These are phyloP conservation scores for Psix sp. DNA, from an alignment of 1,140 invertebrate genomes.

Conservation along the genomic window DNA sequence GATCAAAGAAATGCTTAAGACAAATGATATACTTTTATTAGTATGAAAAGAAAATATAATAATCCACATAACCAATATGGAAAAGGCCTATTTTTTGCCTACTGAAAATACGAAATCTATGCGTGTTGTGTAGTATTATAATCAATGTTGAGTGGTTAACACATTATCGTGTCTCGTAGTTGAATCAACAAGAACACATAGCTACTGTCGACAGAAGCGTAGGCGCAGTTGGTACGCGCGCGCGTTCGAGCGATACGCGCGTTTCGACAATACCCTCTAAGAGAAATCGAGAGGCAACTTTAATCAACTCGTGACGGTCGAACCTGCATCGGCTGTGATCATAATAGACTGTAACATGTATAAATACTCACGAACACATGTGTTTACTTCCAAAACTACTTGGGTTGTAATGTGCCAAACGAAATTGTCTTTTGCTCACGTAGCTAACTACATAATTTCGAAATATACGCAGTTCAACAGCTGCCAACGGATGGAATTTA, in stretches of 20 bases:
- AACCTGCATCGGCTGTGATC: constrained; percentile 15
- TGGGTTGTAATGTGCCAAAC: constrained; percentile 9
- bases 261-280: constrained; percentile 40
- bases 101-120: too few relatives aligned
- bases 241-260: constrained; percentile 29
- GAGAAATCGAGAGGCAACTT: constrained; percentile 44
- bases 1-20: too few relatives aligned
- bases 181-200: constrained; percentile 39
- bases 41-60: too few relatives aligned
- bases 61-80: too few relatives aligned
- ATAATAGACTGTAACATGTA: constrained; percentile 35
- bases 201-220: constrained; percentile 31
- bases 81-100: too few relatives aligned
- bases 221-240: constrained; percentile 7
- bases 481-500: too few relatives aligned
- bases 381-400: constrained; percentile 30
- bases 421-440: too few relatives aligned
- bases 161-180: constrained; percentile 30
- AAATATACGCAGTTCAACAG: too few relatives aligned
- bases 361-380: constrained; percentile 1
- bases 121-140: constrained; percentile 43
- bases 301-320: constrained; percentile 41
- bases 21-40: too few relatives aligned
- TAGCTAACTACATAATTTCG: too few relatives aligned
- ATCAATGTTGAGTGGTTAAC: constrained; percentile 34